Conservation (phyloP, 1,140 invertebrate species). For the Triops longicaudatus region DNA sequence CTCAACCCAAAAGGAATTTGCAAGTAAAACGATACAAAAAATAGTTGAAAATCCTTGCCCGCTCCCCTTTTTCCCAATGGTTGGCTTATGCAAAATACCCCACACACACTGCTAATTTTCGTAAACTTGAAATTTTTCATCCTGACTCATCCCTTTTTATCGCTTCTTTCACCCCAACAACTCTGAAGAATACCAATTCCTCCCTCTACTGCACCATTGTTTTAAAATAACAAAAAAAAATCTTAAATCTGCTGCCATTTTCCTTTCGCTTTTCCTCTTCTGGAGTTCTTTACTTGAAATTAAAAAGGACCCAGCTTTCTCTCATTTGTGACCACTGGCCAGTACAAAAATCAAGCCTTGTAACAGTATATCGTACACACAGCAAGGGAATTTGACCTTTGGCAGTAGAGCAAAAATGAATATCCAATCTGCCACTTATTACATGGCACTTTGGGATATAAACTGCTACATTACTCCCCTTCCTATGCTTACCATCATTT, state of each 20-base stretch:
- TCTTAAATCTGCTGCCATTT: not conserved
- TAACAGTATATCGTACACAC: constrained; percentile 3
- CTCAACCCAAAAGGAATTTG: not conserved
- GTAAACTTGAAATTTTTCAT: not conserved
- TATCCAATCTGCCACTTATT: not conserved
- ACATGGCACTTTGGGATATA: constrained; percentile 4
- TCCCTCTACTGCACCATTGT: not conserved
- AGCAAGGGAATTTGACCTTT: not conserved
- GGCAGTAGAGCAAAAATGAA: constrained; percentile 8
- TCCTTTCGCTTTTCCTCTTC: too few relatives aligned
- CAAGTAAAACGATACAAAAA: not conserved
- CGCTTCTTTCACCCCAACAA: not conserved
- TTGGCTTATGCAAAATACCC: constrained; percentile 1
- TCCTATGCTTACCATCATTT: not conserved
- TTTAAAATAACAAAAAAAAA: not conserved
- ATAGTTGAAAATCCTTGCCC: not conserved
- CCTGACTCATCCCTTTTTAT: not conserved
- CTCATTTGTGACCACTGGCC: constrained; percentile 1
- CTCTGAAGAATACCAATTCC: not conserved
- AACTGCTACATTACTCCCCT: constrained; percentile 2
- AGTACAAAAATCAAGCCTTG: not conserved
- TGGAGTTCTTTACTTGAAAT: not conserved
- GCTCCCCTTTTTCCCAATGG: not conserved
- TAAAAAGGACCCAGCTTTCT: not conserved
- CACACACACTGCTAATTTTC: not conserved